A percentile compares a stretch with the other conserved stretches of the same genome.
Evolutionary conservation across 2,113 vertebrate genomes (phyloP).

Genomic region (Gopherus evgoodei): DNA sequence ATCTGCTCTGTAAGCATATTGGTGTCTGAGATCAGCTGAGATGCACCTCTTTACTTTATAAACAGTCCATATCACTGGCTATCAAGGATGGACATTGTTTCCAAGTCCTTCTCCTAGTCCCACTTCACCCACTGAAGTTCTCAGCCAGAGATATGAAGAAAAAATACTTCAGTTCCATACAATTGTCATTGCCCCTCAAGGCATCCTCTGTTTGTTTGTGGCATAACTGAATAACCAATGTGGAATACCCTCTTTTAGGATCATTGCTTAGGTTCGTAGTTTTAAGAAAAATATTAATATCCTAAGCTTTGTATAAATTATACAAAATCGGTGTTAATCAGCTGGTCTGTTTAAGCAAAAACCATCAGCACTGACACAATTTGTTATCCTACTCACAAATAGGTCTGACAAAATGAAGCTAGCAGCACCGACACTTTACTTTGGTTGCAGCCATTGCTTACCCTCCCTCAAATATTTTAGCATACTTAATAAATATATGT

Average conservation of each 20-base stretch:
- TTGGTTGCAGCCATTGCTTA: neutral
- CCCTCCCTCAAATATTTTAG: neutral
- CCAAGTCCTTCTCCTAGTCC: neutral
- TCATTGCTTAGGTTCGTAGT: neutral
- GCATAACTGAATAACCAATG: neutral
- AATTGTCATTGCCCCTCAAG: neutral
- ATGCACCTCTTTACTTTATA: neutral
- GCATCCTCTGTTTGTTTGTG: neutral
- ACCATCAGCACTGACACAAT: neutral
- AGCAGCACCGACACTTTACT: neutral
- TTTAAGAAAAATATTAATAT: conserved; percentile 35
- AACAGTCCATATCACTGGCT: neutral
- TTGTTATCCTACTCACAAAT: neutral
- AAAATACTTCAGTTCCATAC: neutral
- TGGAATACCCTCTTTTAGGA: neutral
- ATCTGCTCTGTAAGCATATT: neutral
- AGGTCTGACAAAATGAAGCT: neutral
- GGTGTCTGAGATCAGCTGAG: neutral
- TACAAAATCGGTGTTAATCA: conserved; percentile 20
- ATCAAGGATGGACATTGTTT: neutral
- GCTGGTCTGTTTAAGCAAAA: conserved; percentile 14
- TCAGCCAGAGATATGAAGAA: neutral
- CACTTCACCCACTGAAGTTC: neutral
- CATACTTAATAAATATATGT: neutral
- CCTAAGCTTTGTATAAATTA: neutral